Percentiles rank a stretch among this genome's conserved stretches.
Conservation (phyloP, 2,113 vertebrate species). For the Peromyscus leucopus region DNA sequence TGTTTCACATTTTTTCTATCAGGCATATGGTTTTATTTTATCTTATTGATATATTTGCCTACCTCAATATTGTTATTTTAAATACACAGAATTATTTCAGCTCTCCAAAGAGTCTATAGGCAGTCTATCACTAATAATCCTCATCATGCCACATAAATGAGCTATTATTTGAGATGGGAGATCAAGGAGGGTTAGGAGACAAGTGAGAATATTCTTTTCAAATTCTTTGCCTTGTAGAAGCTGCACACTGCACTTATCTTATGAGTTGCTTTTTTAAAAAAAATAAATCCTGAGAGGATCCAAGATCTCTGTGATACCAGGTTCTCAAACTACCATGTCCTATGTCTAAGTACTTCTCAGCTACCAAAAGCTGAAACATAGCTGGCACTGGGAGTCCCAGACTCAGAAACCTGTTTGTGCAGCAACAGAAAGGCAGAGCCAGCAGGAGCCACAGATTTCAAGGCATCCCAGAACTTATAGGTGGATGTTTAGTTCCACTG, state of each 20-base stretch:
- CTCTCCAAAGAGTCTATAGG: neutral
- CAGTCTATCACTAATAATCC: neutral
- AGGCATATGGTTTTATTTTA: neutral
- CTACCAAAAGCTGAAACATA: conserved; percentile 68
- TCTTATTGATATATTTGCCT: neutral
- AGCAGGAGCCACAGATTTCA: neutral
- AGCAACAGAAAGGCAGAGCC: neutral
- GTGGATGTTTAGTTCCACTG: neutral
- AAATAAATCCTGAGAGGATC: conserved; percentile 49
- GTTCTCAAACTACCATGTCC: neutral
- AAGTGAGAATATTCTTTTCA: neutral
- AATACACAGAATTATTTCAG: neutral
- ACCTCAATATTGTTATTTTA: neutral
- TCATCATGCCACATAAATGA: neutral
- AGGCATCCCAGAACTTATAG: neutral
- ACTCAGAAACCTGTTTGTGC: conserved; percentile 74
- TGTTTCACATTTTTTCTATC: neutral
- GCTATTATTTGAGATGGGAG: neutral
- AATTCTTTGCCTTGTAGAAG: neutral
- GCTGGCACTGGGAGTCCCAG: neutral
- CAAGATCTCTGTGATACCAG: conserved; percentile 75
- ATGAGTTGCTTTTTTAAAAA: conserved; percentile 71
- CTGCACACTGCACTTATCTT: neutral
- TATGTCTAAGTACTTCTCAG: conserved; percentile 57
- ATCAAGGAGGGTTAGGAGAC: neutral